phyloP scores from a whole-genome alignment of 2,888 invertebrate species.

The Trachelus troglodyta region DNA sequence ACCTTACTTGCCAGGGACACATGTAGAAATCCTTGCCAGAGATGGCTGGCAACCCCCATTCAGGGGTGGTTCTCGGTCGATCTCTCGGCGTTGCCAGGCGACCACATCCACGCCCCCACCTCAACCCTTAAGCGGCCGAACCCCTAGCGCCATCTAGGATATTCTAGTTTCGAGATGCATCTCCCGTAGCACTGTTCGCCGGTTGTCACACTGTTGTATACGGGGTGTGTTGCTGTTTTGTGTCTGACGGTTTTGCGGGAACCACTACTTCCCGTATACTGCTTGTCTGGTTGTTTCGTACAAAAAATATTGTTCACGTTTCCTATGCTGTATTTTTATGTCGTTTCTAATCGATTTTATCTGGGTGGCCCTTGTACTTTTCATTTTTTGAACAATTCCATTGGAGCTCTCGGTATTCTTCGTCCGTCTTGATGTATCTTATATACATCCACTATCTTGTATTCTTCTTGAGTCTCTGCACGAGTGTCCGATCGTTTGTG shows the following conservation, averaged over 20 bases:
- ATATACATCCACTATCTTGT: too few relatives aligned
- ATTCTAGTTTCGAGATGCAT: not conserved
- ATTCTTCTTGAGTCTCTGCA: too few relatives aligned
- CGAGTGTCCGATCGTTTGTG: too few relatives aligned
- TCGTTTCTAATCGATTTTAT: too few relatives aligned
- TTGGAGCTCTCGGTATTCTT: too few relatives aligned
- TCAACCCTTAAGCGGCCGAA: slow-evolving; percentile 37
- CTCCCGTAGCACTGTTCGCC: not conserved
- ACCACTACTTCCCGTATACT: not conserved
- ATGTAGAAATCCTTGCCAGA: not conserved
- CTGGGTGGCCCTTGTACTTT: too few relatives aligned
- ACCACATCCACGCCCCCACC: slow-evolving; percentile 50
- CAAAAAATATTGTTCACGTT: too few relatives aligned
- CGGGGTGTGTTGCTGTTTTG: slow-evolving; percentile 11
- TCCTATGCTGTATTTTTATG: too few relatives aligned
- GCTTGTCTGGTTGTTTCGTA: not conserved
- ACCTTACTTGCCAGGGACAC: not conserved
- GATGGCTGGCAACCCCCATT: not conserved
- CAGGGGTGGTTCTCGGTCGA: slow-evolving; percentile 59
- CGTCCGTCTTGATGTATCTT: too few relatives aligned
- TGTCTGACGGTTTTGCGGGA: slow-evolving; percentile 8
- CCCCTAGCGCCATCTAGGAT: not conserved
- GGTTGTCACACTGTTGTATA: not conserved
- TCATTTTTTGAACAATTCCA: too few relatives aligned
- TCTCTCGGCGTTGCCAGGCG: slow-evolving; percentile 64